Evolutionary conservation across 1,140 invertebrate genomes (phyloP), one percentile per base, ranked within the genome.

Genomic region (Drosophila subpulchrella): DNA sequence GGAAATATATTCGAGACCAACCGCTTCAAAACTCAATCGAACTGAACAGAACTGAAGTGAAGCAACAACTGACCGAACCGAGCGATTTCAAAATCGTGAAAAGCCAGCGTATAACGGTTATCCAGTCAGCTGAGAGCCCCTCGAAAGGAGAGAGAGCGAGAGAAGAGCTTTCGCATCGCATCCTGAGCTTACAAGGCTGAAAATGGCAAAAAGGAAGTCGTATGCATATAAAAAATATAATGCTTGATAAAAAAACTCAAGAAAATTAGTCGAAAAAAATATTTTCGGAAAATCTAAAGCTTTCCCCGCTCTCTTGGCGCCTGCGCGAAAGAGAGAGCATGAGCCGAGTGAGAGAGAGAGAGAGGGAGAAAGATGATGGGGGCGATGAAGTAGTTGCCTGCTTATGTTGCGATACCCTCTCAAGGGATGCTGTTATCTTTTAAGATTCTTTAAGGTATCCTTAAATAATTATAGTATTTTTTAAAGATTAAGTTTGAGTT

Each of bases 1-100:
- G 47, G 56, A 53, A 41, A 36, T 42, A 34, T 42, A 12, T 27
- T 12, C 38, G 27, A 39, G 36, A 71, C 66, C 68, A 46, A 71
- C 68, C 51, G 50, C 60, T 44, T 50, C 30, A 8, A 13, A 48
- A 48, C 20, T 17, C 27, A 24, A 39, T 36, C 63, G 51, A 61
- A 74, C 67, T 83, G 71, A 83, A 73, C 72, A 51, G 80, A 77
- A 84, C 84, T 88, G 76, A 89, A 57, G 83, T 88, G 83, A 88
- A 88, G 83, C 83, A 88, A 88, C 83, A 88, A 88, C 83, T 88
- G 84, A 88, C 54, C 60, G 70, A 62, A 34, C 65, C 63, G 66
- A 57, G 10, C 17, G n/a, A 27, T 61, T 77, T 66, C 59, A 67
- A 82, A 82, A 88, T 65, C 63, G 65, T 34, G 39, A 47, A 72